phyloP scores from a whole-genome alignment of 2,113 vertebrate species.

The Astur gentilis region DNA sequence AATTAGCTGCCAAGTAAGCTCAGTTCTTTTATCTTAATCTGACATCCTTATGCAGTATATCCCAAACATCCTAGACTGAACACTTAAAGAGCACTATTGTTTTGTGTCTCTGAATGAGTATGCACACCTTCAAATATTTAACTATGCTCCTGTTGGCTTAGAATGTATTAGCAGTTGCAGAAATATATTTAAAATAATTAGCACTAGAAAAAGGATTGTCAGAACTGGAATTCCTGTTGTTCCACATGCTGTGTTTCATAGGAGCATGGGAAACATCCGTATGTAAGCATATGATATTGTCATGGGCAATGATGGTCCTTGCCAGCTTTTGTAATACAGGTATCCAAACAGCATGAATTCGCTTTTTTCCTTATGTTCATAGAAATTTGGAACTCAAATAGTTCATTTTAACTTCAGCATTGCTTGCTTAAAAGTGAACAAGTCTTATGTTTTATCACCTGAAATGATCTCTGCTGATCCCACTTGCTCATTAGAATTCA shows the following conservation, averaged over 20 bases:
- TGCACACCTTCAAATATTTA: not conserved
- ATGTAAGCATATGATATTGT: not conserved
- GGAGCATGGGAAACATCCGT: not conserved
- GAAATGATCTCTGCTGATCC: not conserved
- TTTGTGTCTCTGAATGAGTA: not conserved
- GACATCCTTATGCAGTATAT: not conserved
- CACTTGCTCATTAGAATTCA: not conserved
- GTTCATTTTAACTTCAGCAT: not conserved
- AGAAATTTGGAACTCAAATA: not conserved
- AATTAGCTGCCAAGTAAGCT: not conserved
- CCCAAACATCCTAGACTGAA: not conserved
- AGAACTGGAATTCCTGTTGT: not conserved
- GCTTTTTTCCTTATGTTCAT: not conserved
- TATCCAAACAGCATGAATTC: not conserved
- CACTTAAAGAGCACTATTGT: not conserved
- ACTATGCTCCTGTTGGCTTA: not conserved
- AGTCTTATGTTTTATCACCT: not conserved
- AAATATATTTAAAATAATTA: not conserved
- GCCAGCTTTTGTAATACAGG: not conserved
- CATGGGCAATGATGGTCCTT: not conserved
- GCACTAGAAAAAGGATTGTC: not conserved
- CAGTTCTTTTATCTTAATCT: not conserved
- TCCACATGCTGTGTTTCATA: not conserved
- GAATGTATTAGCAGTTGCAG: not conserved
- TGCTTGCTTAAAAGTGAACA: not conserved